Evolutionary conservation across 2,797 vertebrate species (phyloP), one percentile per base, ranked within the genome.

Genomic region (Betta splendens): DNA sequence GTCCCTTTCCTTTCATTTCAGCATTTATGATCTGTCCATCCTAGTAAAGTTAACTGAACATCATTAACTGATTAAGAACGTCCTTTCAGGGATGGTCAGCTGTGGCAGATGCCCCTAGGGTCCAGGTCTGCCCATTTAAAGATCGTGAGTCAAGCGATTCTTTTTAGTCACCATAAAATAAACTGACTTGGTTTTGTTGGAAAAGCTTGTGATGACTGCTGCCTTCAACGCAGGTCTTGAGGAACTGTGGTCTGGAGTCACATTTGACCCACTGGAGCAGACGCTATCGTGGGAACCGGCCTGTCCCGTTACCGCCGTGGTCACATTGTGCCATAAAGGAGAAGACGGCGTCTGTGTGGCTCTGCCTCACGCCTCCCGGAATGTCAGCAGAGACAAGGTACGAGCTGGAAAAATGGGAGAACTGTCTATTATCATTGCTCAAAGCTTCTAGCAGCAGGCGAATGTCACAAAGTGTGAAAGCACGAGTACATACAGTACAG

Each of bases 61-160:
- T 39, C 26, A 33, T 12, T 21, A 15, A 21, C 37, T 37, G 1
- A 9, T 39, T 21, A 1, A 25, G 17, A 4, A 9, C 45, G 79
- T 66, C n/a, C 21, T 83, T 28, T 5, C 68, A 98, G 96, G 94
- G 93, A 5, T 98, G 95, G 95, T 85, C 92, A 6, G 85, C 81
- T 2, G 66, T 93, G 75, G 86, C 82, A 4, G 96, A 97, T 31
- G 94, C 96, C 2, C 87, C 89, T 21, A 92, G 96, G 68, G 81
- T 91, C 57, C 94, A 92, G 43, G 84, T 93, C 77, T 98, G 95
- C 50, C 96, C 96, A 6, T 98, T 98, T 76, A 90, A 84, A 89
- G 87, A 94, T 25, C 88, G 96, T 89, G 85, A 94, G 94, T 89
- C 51, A 21, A 28, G 3, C 8, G 1, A 20, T 35, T 38, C 5